These are phyloP conservation scores for Tineola bisselliella DNA, from an alignment of 2,888 invertebrate genomes.

Conservation along the genomic window DNA sequence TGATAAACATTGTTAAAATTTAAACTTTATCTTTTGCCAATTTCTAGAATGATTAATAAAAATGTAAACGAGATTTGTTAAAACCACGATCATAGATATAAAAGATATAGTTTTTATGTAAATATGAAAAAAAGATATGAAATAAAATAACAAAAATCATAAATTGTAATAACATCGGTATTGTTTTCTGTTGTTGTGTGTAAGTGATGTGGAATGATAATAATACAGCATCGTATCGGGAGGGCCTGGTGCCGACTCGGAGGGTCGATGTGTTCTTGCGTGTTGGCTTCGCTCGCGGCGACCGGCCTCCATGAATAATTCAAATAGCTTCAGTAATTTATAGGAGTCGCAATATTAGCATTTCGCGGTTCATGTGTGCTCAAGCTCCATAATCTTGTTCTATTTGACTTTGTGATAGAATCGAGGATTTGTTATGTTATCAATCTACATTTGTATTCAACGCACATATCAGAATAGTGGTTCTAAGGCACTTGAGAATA, in stretches of 20 bases:
- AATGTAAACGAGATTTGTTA: neutral
- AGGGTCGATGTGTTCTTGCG: slow-evolving; percentile 12
- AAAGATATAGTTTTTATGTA: too few species aligned
- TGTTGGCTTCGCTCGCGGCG: slow-evolving; percentile 14
- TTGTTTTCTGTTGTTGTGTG: neutral
- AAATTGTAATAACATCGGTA: neutral
- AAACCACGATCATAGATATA: neutral
- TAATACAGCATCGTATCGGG: slow-evolving; percentile 1
- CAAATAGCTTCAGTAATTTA: slow-evolving; percentile 30
- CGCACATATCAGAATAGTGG: neutral
- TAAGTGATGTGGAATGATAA: slow-evolving; percentile 4
- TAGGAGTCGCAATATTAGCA: slow-evolving; percentile 19
- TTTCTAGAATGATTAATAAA: neutral
- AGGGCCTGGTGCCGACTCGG: neutral
- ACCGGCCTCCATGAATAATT: slow-evolving; percentile 28
- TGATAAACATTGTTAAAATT: slow-evolving; percentile 4
- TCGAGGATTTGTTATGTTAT: slow-evolving; percentile 1
- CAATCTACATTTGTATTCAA: slow-evolving; percentile 5
- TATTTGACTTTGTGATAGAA: slow-evolving; percentile 13
- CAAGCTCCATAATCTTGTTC: slow-evolving; percentile 12
- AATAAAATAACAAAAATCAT: neutral
- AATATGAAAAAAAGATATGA: too few species aligned
- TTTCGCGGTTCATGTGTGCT: slow-evolving; percentile 14
- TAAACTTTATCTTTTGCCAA: slow-evolving; percentile 25
- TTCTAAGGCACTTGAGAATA: neutral